Evolutionary conservation across 1,140 invertebrate genomes (phyloP).

Genomic region (Ips nitidus): DNA sequence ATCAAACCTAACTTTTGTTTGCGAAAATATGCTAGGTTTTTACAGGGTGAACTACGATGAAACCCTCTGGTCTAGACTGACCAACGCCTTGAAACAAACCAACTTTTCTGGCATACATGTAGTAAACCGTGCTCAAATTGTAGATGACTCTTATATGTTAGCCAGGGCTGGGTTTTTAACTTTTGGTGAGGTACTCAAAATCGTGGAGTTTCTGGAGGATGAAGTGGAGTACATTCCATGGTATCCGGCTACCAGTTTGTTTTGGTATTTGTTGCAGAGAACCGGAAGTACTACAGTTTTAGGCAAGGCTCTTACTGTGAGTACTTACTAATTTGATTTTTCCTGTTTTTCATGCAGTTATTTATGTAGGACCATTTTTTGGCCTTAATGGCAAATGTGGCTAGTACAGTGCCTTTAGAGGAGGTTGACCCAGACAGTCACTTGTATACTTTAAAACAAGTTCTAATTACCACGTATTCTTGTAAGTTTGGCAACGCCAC

Average conservation of each 20-base stretch:
- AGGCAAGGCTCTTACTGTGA: slow-evolving; percentile 20
- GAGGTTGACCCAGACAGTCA: slow-evolving; percentile 38
- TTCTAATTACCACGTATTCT: slow-evolving; percentile 54
- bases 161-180: slow-evolving; percentile 52
- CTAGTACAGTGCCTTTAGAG: slow-evolving; percentile 32
- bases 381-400: slow-evolving; percentile 7
- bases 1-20: neutral
- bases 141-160: slow-evolving; percentile 75
- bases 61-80: slow-evolving; percentile 65
- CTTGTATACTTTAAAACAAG: slow-evolving; percentile 49
- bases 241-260: slow-evolving; percentile 58
- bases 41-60: slow-evolving; percentile 80
- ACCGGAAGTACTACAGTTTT: slow-evolving; percentile 2
- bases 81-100: slow-evolving; percentile 54
- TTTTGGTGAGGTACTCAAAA: slow-evolving; percentile 57
- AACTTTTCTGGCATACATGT: slow-evolving; percentile 61
- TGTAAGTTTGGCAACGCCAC: slow-evolving; percentile 55
- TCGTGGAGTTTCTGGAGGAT: slow-evolving; percentile 60
- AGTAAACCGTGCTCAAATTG: slow-evolving; percentile 75
- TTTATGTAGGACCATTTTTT: slow-evolving; percentile 16
- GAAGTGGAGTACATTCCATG: slow-evolving; percentile 67
- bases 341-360: neutral
- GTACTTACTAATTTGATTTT: neutral
- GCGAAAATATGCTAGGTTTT: slow-evolving; percentile 67
- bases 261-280: slow-evolving; percentile 16